These are phyloP conservation scores for Venusia cambrica DNA, from an alignment of 2,888 invertebrate species.

Conservation along the genomic window DNA sequence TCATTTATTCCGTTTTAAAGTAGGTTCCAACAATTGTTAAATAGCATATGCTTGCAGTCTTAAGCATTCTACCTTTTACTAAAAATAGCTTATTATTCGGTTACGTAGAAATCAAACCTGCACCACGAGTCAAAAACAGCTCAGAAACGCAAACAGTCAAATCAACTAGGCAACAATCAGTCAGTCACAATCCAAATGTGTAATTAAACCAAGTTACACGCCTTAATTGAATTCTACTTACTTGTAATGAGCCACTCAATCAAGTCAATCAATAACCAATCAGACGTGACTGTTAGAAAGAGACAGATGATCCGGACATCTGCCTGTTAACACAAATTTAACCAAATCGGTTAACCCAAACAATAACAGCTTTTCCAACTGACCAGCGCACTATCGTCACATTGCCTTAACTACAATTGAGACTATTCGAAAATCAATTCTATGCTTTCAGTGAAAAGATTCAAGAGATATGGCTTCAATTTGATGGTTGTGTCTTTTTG, in stretches of 20 bases:
- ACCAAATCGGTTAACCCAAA: slow-evolving; percentile 81
- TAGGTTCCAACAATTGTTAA: too few relatives aligned
- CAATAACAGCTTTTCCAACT: slow-evolving; percentile 79
- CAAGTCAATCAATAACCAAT: slow-evolving; percentile 68
- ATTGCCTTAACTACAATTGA: slow-evolving; percentile 24
- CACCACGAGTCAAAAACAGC: slow-evolving; percentile 1
- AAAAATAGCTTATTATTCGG: too few relatives aligned
- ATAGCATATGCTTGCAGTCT: too few relatives aligned
- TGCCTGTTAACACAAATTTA: slow-evolving; percentile 77
- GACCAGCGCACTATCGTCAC: slow-evolving; percentile 49
- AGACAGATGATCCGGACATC: slow-evolving; percentile 61
- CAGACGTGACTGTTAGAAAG: slow-evolving; percentile 45
- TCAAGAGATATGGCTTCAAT: slow-evolving; percentile 19
- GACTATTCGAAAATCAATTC: slow-evolving; percentile 28
- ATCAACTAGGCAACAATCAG: too few relatives aligned
- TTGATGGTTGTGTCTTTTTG: slow-evolving; percentile 31
- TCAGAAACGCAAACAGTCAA: slow-evolving; percentile 7
- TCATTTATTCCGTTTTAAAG: too few relatives aligned
- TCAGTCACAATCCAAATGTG: slow-evolving; percentile 1
- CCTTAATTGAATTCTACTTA: slow-evolving; percentile 29
- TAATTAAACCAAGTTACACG: slow-evolving; percentile 11
- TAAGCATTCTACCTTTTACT: too few relatives aligned
- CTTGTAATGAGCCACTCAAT: slow-evolving; percentile 55
- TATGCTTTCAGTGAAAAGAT: not conserved
- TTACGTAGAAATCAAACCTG: not conserved